phyloP scores from a whole-genome alignment of 2,797 vertebrate genomes.

The Anguilla megastoma region DNA sequence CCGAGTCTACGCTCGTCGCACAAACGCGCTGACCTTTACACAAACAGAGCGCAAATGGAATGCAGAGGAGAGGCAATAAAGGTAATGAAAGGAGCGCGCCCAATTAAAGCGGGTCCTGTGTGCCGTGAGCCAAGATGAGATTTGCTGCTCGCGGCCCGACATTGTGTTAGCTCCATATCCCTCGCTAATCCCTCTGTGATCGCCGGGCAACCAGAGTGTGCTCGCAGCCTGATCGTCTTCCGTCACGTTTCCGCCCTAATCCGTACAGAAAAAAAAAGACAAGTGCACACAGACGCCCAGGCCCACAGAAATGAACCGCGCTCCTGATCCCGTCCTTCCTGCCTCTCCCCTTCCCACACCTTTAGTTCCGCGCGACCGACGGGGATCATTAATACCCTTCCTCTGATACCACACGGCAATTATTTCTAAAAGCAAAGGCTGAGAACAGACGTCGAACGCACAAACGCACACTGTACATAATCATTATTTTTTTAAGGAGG shows the following conservation, averaged over 20 bases:
- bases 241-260: slow-evolving; percentile 12
- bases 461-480: slow-evolving; percentile 65
- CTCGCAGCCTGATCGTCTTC: slow-evolving; percentile 55
- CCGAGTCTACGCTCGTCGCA: slow-evolving; percentile 37
- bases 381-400: slow-evolving; percentile 72
- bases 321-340: slow-evolving; percentile 32
- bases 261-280: slow-evolving; percentile 10
- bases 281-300: slow-evolving; percentile 29
- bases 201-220: slow-evolving; percentile 66
- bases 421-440: slow-evolving; percentile 75
- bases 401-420: slow-evolving; percentile 73
- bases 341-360: slow-evolving; percentile 51
- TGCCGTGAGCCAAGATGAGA: slow-evolving; percentile 61
- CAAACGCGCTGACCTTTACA: slow-evolving; percentile 76
- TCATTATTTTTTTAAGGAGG: slow-evolving; percentile 62
- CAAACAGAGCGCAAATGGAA: slow-evolving; percentile 61
- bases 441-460: slow-evolving; percentile 52
- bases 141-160: background rate
- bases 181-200: slow-evolving; percentile 75
- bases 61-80: slow-evolving; percentile 79
- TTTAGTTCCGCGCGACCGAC: slow-evolving; percentile 61
- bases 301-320: slow-evolving; percentile 23
- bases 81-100: slow-evolving; percentile 80
- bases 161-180: slow-evolving; percentile 71
- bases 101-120: slow-evolving; percentile 75